phyloP scores from a whole-genome alignment of 1,140 invertebrate genomes.

The Diachasma alloeum region DNA sequence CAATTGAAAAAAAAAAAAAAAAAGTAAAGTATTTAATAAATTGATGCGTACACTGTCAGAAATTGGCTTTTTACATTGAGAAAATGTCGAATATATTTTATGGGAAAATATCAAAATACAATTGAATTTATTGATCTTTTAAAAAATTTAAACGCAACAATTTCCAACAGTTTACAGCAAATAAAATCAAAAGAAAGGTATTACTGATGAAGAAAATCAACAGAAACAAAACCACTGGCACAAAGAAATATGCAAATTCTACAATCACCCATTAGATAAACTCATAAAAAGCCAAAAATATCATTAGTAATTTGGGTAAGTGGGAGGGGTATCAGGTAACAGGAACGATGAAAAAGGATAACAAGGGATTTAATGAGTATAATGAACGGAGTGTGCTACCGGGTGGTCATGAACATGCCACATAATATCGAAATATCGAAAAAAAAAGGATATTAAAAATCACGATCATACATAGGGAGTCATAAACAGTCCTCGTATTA shows the following conservation, averaged over 20 bases:
- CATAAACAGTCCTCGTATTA: slow-evolving; percentile 17
- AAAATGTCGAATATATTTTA: no score
- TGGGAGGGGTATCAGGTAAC: not conserved
- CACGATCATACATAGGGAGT: slow-evolving; percentile 23
- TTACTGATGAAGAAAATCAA: slow-evolving; percentile 28
- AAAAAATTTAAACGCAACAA: not conserved
- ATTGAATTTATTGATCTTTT: no score
- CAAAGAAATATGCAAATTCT: slow-evolving; percentile 35
- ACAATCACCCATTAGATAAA: slow-evolving; percentile 38
- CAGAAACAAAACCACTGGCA: slow-evolving; percentile 24
- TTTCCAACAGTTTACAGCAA: not conserved
- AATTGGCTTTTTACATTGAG: not conserved
- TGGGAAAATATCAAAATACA: not conserved
- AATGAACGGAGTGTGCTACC: slow-evolving; percentile 45
- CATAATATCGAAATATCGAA: slow-evolving; percentile 35
- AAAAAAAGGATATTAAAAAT: slow-evolving; percentile 37
- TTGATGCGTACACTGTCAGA: not conserved
- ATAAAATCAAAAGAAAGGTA: slow-evolving; percentile 14
- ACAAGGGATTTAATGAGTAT: slow-evolving; percentile 20
- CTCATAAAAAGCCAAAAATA: slow-evolving; percentile 42
- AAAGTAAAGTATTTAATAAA: not conserved
- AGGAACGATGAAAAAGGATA: not conserved
- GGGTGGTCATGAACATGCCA: slow-evolving; percentile 54
- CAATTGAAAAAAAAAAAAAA: not conserved
- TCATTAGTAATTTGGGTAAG: slow-evolving; percentile 23